Conservation (phyloP, 1,140 invertebrate genomes). For the Babylonia areolata region DNA sequence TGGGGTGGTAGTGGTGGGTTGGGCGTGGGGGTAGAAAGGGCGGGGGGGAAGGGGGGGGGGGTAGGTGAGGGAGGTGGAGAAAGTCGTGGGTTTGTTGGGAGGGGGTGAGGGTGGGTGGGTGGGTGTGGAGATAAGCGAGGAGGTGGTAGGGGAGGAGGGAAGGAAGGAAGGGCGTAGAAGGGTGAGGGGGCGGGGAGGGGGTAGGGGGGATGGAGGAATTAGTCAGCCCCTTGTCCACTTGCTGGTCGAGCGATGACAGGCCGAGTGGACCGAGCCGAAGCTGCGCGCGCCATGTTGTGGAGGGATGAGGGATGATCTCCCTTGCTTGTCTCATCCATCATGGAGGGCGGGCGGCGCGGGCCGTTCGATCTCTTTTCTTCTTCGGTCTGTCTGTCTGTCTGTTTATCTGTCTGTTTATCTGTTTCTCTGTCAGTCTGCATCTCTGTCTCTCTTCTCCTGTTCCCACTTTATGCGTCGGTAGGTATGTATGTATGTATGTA, state of each 20-base stretch:
- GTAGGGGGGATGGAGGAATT: neutral
- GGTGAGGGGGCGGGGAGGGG: neutral
- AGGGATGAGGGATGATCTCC: neutral
- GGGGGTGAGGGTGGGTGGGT: too few species aligned
- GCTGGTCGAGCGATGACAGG: neutral
- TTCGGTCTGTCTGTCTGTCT: neutral
- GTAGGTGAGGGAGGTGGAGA: too few species aligned
- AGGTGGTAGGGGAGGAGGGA: neutral
- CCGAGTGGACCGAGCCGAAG: neutral
- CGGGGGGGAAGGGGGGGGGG: too few species aligned
- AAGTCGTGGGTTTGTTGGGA: too few species aligned
- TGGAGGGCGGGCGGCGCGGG: too few species aligned
- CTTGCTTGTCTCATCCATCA: constrained; percentile 12
- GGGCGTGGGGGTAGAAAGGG: too few species aligned
- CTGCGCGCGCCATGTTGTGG: neutral
- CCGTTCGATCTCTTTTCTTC: too few species aligned
- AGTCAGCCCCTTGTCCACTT: constrained; percentile 1
- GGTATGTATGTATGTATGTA: too few species aligned
- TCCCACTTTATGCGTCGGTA: too few species aligned
- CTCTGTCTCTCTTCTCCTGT: neutral
- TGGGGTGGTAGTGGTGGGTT: too few species aligned
- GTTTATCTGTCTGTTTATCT: neutral
- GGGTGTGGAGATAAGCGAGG: too few species aligned
- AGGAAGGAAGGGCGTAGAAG: too few species aligned
- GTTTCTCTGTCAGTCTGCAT: neutral